Conservation (phyloP, 2,888 invertebrate species). For the Alloscopus bannaensis region DNA sequence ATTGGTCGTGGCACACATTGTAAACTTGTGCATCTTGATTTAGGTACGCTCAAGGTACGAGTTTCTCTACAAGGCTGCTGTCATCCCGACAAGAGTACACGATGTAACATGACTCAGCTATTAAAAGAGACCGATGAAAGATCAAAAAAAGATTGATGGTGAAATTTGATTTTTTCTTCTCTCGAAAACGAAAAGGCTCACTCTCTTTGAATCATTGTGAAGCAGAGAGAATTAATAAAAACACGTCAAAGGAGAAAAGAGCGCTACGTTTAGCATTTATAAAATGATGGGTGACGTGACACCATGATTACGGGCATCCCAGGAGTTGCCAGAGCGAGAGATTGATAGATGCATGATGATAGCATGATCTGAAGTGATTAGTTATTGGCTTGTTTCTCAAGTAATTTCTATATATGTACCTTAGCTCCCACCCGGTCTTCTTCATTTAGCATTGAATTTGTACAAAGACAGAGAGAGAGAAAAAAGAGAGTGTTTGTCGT, state of each 20-base stretch:
- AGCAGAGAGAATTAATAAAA: constrained; percentile 36
- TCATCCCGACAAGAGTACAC: constrained; percentile 44
- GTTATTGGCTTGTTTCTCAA: constrained; percentile 46
- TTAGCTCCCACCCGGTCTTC: not conserved
- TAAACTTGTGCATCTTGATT: too few species aligned
- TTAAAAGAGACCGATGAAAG: constrained; percentile 39
- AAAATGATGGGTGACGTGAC: constrained; percentile 54
- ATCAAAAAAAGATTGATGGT: constrained; percentile 33
- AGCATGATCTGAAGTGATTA: constrained; percentile 66
- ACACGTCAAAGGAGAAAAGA: constrained; percentile 14
- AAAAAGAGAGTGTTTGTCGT: not conserved
- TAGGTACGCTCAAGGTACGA: too few species aligned
- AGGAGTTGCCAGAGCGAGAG: too few species aligned
- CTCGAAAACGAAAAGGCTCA: too few species aligned
- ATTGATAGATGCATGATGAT: constrained; percentile 37
- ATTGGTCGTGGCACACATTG: too few species aligned
- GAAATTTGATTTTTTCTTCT: too few species aligned
- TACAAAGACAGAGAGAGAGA: not conserved
- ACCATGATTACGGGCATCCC: constrained; percentile 45
- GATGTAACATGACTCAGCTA: constrained; percentile 51
- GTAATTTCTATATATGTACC: not conserved
- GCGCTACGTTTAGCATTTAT: not conserved
- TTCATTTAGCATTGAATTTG: not conserved
- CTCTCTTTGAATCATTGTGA: constrained; percentile 13
- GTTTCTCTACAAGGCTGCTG: constrained; percentile 28